These are phyloP conservation scores for Temnopleurus reevesii DNA, from an alignment of 53 echinoderm and acorn worm genomes.

Conservation along the genomic window DNA sequence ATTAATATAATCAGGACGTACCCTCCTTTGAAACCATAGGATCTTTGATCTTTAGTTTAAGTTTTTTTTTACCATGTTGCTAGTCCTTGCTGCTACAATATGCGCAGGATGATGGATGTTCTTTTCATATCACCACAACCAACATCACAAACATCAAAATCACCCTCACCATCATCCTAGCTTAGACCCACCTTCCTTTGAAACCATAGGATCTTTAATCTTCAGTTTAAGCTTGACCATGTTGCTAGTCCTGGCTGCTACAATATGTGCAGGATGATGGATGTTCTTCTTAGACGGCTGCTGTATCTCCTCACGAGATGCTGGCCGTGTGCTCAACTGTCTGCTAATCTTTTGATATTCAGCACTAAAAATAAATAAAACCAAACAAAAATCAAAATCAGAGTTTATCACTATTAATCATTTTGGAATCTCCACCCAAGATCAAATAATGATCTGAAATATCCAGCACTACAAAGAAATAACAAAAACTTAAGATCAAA, in stretches of 20 bases:
- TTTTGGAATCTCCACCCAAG: background rate
- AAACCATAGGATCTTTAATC: slow-evolving; percentile 80
- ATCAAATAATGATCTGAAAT: too few species aligned
- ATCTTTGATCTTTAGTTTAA: slow-evolving; percentile 89
- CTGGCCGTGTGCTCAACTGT: slow-evolving; percentile 67
- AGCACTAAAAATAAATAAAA: slow-evolving; percentile 46
- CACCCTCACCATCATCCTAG: too few species aligned
- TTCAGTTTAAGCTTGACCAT: slow-evolving; percentile 94
- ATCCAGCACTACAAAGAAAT: too few species aligned
- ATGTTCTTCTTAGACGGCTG: slow-evolving; percentile 52
- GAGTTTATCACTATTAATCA: background rate
- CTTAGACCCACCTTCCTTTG: slow-evolving; percentile 82
- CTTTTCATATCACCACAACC: too few species aligned
- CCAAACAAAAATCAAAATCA: background rate
- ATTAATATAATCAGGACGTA: slow-evolving; percentile 24
- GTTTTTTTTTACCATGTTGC: slow-evolving; percentile 85
- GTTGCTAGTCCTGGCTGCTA: slow-evolving; percentile 76
- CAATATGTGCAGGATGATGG: slow-evolving; percentile 79
- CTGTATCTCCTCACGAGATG: slow-evolving; percentile 43
- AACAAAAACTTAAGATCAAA: too few species aligned
- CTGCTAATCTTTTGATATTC: slow-evolving; percentile 90
- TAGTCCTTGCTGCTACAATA: slow-evolving; percentile 75
- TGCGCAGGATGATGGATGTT: slow-evolving; percentile 80
- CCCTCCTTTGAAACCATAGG: slow-evolving; percentile 84
- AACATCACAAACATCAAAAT: too few species aligned